phyloP scores from a whole-genome alignment of 2,113 vertebrate genomes.

The Phrynosoma platyrhinos region DNA sequence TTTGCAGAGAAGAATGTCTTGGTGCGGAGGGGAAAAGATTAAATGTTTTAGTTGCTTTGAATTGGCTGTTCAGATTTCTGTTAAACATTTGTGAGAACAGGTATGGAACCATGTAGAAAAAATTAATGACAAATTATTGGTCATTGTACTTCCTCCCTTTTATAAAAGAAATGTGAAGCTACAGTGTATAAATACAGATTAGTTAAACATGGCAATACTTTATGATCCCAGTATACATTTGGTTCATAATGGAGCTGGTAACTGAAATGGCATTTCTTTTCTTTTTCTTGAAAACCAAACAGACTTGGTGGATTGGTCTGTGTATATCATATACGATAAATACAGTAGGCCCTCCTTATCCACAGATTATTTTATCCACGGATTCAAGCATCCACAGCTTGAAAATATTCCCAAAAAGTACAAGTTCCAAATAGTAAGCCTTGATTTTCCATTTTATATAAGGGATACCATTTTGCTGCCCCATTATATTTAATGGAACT shows the following conservation, averaged over 20 bases:
- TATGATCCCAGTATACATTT: conserved; percentile 35
- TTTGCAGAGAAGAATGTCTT: background rate
- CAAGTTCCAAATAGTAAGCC: no score
- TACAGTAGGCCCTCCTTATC: no score
- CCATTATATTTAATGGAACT: no score
- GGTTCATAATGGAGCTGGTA: conserved; percentile 47
- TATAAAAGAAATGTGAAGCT: background rate
- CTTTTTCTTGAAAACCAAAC: background rate
- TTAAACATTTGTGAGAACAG: conserved; percentile 4
- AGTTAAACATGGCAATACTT: conserved; percentile 26
- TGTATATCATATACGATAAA: conserved; percentile 14
- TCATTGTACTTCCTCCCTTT: background rate
- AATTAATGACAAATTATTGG: conserved; percentile 28
- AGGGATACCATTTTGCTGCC: no score
- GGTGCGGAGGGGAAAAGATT: background rate
- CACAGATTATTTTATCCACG: no score
- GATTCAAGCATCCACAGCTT: no score
- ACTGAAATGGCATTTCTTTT: conserved; percentile 5
- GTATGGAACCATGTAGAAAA: background rate
- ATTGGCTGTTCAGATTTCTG: background rate
- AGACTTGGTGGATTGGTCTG: conserved; percentile 10
- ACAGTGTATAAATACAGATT: conserved; percentile 28
- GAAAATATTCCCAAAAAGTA: no score
- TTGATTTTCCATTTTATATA: no score
- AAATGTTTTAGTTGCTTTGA: background rate